Evolutionary conservation across 2,797 vertebrate species (phyloP), one percentile per base, ranked within the genome.

Genomic region (Tapera naevia): DNA sequence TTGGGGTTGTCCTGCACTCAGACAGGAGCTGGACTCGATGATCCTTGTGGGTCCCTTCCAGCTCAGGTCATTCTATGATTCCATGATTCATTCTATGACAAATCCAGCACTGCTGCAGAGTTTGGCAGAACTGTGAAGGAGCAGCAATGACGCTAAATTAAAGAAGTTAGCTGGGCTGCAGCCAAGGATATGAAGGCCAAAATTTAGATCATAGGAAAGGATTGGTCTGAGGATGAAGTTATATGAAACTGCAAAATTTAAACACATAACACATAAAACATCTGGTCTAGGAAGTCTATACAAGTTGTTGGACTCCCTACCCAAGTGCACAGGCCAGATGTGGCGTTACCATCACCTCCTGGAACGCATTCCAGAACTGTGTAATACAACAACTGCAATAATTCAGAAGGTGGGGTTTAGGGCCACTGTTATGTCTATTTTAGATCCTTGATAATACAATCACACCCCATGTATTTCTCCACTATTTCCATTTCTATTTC

Each of bases 81-180:
- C n/a, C n/a, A n/a, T n/a, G n/a, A n/a, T n/a, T n/a, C n/a, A n/a
- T n/a, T n/a, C n/a, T n/a, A n/a, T n/a, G 0, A 1, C 32, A 58
- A 74, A 54, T 16, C 28, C 0, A 0, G 15, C 15, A 25, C n/a
- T 14, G 9, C 39, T 50, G 62, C 50, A 12, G 43, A 50, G 33
- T 24, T 39, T 27, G 7, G 41, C 56, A 45, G 24, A 69, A n/a
- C 22, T 13, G 1, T 4, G 18, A 91, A 33, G 64, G 65, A 80
- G 13, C 39, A 74, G 69, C 43, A 48, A 35, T 0, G 2, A 16
- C 10, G 27, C n/a, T 45, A 7, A 80, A 62, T 7, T 33, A 43
- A 14, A 58, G 7, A 46, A 22, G 9, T n/a, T 24, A 56, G 35
- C 11, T 46, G 27, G 35, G 43, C 75, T 88, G 79, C n/a, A 85